Evolutionary conservation across 1,140 invertebrate genomes (phyloP), one percentile per base, ranked within the genome.

Genomic region (Phymorhynchus buccinoides): DNA sequence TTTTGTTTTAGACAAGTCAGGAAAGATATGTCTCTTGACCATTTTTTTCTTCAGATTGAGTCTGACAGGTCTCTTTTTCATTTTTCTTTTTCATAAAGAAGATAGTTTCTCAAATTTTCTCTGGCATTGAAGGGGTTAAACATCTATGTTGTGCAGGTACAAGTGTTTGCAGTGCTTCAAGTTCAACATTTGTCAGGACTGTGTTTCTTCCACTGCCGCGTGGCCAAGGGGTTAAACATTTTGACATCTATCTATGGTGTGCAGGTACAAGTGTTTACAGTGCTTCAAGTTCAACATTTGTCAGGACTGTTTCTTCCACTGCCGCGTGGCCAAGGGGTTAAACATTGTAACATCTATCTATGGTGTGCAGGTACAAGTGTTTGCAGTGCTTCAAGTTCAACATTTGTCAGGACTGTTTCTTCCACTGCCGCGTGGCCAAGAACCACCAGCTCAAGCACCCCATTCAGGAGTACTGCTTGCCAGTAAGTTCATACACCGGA

Each of bases 231-330:
- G n/a, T n/a, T n/a, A n/a, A n/a, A n/a, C n/a, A n/a, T n/a, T n/a
- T n/a, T n/a, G n/a, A n/a, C n/a, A n/a, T n/a, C n/a, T n/a, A 52
- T 52, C 22, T 0, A 73, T 73, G 32, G 42, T n/a, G 78, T 87
- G 3, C 90, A 96, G 97, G 91, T 99, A 99, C 94, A 96, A 97
- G 48, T 99, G 99, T 94, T 94, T 99, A 88, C 99, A 99, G 92
- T 99, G 99, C 94, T 99, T 99, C 94, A 99, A 99, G 93, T 99
- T 99, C 93, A 98, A 99, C 94, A 98, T 99, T 96, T 99, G 99
- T 94, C 99, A 99, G 94, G 96, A 96, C 85, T 99, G 99, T 94
- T 99, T 99, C 96, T 99, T 99, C 94, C 97, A 96, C 88, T 98
- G 98, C 39, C 95, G 96, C 73, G 97, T 97, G 91, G 97, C 97